Percentiles rank a stretch among this genome's conserved stretches.
Conservation (phyloP, 2,113 vertebrate genomes). For the Oryctolagus cuniculus region mOryCun1.1 NC_091441.1:84462001-84462500, state of each 20-base stretch:
- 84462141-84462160: background rate
- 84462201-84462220: background rate
- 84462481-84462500: background rate
- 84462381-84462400: slow-evolving; percentile 6
- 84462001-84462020: slow-evolving; percentile 49
- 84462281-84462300: background rate
- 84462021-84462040: slow-evolving; percentile 42
- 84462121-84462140: background rate
- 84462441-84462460: background rate
- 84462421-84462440: slow-evolving; percentile 2
- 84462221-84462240: background rate
- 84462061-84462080: background rate
- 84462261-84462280: background rate
- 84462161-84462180: background rate
- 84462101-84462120: slow-evolving; percentile 1
- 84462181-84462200: background rate
- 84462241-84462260: background rate
- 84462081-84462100: slow-evolving; percentile 12
- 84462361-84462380: background rate
- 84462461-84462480: background rate
- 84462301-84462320: background rate
- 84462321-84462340: background rate
- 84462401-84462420: slow-evolving; percentile 4
- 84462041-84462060: slow-evolving; percentile 51
- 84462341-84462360: background rate